Conservation (phyloP, 2,888 invertebrate species). For the Ligdia adustata region DNA sequence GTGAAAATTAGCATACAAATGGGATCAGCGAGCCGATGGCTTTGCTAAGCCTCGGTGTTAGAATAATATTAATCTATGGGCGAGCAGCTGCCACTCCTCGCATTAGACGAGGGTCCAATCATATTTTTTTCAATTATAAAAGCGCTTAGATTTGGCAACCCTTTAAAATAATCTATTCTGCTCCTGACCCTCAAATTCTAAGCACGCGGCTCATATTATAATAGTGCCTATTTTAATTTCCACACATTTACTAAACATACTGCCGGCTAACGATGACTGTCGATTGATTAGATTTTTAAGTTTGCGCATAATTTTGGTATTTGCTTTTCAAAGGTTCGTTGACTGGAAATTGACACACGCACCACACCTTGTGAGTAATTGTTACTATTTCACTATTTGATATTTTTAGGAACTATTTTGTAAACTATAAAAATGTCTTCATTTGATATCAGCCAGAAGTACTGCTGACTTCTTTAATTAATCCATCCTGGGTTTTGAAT, state of each 20-base stretch:
- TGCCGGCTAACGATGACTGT: conserved; percentile 13
- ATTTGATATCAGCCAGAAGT: too few species aligned
- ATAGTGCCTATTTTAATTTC: conserved; percentile 49
- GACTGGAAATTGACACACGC: conserved; percentile 50
- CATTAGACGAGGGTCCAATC: conserved; percentile 55
- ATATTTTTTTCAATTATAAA: conserved; percentile 60
- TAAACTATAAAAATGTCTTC: too few species aligned
- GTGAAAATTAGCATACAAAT: conserved; percentile 62
- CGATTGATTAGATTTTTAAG: conserved; percentile 31
- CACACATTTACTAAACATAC: conserved; percentile 34
- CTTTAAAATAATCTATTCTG: conserved; percentile 70
- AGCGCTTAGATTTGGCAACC: conserved; percentile 75
- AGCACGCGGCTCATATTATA: conserved; percentile 50
- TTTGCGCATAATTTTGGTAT: conserved; percentile 20
- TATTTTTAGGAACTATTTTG: conserved; percentile 34
- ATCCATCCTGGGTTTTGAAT: too few species aligned
- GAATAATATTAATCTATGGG: conserved; percentile 68
- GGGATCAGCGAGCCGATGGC: conserved; percentile 51
- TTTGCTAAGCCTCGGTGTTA: conserved; percentile 56
- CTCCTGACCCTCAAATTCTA: conserved; percentile 59
- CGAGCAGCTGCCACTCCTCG: conserved; percentile 62
- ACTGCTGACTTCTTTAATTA: too few species aligned
- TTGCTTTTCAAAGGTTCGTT: conserved; percentile 52
- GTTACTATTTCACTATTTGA: conserved; percentile 58
- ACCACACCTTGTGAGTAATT: conserved; percentile 47